Conservation (phyloP, 2,113 vertebrate species). For the Corythaixoides concolor region DNA sequence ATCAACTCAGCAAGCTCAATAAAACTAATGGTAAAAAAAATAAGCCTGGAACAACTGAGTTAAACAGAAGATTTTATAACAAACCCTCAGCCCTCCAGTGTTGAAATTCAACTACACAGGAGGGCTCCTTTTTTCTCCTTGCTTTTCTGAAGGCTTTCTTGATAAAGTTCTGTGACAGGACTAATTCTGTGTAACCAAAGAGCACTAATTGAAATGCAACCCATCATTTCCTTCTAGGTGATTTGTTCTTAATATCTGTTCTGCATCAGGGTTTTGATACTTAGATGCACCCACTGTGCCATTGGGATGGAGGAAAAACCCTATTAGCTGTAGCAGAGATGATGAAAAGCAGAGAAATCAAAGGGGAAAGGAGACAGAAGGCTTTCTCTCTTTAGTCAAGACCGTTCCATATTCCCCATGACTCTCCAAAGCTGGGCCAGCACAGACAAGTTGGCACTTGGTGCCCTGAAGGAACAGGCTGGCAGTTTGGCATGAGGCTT, state of each 20-base stretch:
- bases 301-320: slow-evolving; percentile 4
- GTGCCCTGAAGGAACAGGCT: slow-evolving; percentile 41
- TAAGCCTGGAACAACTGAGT: slow-evolving; percentile 25
- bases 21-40: not conserved
- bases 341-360: slow-evolving; percentile 43
- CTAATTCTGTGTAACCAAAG: slow-evolving; percentile 31
- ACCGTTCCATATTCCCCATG: not conserved
- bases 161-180: slow-evolving; percentile 26
- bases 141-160: not conserved
- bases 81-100: not conserved
- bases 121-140: slow-evolving; percentile 1
- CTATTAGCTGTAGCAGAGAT: slow-evolving; percentile 11
- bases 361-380: slow-evolving; percentile 46
- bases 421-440: not conserved
- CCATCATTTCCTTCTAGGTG: slow-evolving; percentile 49
- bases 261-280: slow-evolving; percentile 33
- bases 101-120: slow-evolving; percentile 29
- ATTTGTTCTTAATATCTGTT: slow-evolving; percentile 41
- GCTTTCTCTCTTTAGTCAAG: not conserved
- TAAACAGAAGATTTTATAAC: slow-evolving; percentile 43
- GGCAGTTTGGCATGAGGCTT: not conserved
- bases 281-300: slow-evolving; percentile 29
- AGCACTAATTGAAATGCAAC: slow-evolving; percentile 51
- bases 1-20: slow-evolving; percentile 22
- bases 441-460: not conserved